Percentiles rank a stretch among this genome's conserved stretches.
phyloP scores from a whole-genome alignment of 2,113 vertebrate species.

The Larimichthys polyactis region DNA sequence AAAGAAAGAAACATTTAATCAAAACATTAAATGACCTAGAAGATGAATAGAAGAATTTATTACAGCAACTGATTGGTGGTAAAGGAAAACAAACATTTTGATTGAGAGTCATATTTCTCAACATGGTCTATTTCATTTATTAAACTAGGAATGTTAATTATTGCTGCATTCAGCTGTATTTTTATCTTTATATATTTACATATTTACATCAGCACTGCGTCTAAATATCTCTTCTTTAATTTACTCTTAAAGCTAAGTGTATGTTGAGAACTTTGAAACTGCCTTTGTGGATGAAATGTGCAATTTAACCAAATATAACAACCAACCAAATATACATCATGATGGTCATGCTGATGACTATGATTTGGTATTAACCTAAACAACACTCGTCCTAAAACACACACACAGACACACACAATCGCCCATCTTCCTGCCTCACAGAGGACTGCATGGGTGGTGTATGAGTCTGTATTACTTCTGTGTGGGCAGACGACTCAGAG shows the following conservation, averaged over 20 bases:
- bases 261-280: neutral
- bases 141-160: no score
- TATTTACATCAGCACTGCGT: neutral
- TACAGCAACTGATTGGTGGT: neutral
- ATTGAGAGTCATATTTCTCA: neutral
- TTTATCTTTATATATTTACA: neutral
- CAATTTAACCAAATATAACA: neutral
- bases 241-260: neutral
- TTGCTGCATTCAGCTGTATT: neutral
- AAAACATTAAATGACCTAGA: no score
- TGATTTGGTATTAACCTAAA: neutral
- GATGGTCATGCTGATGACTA: no score
- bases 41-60: no score
- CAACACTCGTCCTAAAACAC: neutral
- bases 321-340: neutral
- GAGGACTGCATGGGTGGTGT: constrained; percentile 56
- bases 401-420: neutral
- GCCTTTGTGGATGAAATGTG: neutral
- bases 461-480: constrained; percentile 43
- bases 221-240: neutral
- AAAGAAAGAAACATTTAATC: no score
- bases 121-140: neutral
- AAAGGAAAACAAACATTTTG: neutral
- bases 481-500: constrained; percentile 58
- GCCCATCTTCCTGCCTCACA: constrained; percentile 6